A percentile compares a stretch with the other conserved stretches of the same genome.
phyloP scores from a whole-genome alignment of 2,113 vertebrate genomes.

The Neotragus moschatus region DNA sequence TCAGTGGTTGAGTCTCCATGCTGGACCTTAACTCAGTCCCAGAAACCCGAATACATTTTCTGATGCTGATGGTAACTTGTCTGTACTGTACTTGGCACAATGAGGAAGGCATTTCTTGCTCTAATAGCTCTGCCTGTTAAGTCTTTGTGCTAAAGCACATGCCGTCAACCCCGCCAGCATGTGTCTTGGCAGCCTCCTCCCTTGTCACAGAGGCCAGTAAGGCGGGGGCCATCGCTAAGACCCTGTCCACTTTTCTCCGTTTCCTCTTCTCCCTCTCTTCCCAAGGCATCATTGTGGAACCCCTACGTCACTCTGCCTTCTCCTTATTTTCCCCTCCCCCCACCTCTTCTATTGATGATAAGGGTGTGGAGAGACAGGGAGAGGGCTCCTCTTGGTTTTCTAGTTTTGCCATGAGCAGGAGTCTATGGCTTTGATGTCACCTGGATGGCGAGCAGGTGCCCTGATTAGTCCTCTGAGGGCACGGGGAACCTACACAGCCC shows the following conservation, averaged over 20 bases:
- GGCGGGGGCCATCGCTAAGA: neutral
- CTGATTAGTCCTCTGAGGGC: neutral
- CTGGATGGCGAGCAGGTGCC: neutral
- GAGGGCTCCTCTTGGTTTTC: neutral
- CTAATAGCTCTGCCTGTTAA: neutral
- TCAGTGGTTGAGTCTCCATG: neutral
- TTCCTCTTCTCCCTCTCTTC: neutral
- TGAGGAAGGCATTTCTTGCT: neutral
- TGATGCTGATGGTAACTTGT: neutral
- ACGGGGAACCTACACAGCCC: neutral
- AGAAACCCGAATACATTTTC: neutral
- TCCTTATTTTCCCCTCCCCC: neutral
- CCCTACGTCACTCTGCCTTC: neutral
- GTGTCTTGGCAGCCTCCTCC: neutral
- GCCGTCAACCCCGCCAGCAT: neutral
- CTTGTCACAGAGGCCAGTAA: neutral
- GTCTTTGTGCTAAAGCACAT: neutral
- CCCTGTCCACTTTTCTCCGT: neutral
- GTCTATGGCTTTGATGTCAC: neutral
- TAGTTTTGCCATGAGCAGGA: neutral
- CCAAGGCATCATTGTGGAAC: neutral
- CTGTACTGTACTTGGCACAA: neutral
- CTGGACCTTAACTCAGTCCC: neutral
- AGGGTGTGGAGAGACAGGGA: neutral
- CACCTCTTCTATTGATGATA: neutral